Percentiles rank a stretch among this genome's conserved stretches.
Evolutionary conservation across 1,140 invertebrate species (phyloP).

Genomic region (Aphis craccivora): DNA sequence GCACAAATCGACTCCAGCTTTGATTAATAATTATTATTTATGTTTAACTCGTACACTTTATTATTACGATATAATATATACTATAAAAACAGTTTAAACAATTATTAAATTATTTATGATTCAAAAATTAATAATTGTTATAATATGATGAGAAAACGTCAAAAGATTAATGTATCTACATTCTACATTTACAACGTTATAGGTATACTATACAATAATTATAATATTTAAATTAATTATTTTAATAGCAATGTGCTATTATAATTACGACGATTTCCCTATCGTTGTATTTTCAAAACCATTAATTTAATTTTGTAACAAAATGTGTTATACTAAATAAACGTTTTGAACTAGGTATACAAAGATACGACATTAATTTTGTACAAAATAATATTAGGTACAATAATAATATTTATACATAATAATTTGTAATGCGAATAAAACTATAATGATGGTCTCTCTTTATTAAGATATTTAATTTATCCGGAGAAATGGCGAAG

Average conservation of each 20-base stretch:
- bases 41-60: not conserved
- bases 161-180: not conserved
- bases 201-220: not conserved
- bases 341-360: not conserved
- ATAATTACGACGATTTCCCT: not conserved
- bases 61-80: not conserved
- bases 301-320: not conserved
- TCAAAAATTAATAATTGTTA: slow-evolving; percentile 1
- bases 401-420: not conserved
- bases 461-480: not conserved
- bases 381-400: not conserved
- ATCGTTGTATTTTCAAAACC: not conserved
- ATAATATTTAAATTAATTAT: not conserved
- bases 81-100: not conserved
- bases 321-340: not conserved
- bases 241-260: not conserved
- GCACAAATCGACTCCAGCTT: not conserved
- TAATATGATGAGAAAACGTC: not conserved
- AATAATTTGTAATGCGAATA: not conserved
- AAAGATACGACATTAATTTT: not conserved
- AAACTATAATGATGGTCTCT: not conserved
- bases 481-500: not conserved
- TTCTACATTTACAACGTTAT: not conserved
- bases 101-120: not conserved
- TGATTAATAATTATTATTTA: not conserved